Percentiles rank a stretch among this genome's conserved stretches.
These are phyloP conservation scores for Hemithea aestivaria DNA, from an alignment of 2,888 invertebrate genomes.

Conservation along the genomic window DNA sequence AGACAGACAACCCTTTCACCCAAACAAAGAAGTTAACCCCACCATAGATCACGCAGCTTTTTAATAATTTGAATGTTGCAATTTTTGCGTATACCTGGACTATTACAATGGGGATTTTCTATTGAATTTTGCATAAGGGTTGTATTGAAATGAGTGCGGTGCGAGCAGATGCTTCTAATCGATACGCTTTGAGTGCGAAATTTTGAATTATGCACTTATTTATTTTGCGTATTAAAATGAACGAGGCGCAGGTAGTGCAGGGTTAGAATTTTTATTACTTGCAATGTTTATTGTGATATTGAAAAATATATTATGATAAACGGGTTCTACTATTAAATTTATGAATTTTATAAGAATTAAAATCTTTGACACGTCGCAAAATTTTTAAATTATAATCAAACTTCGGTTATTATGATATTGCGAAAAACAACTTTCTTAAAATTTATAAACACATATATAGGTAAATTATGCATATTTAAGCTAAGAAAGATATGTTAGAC, in stretches of 20 bases:
- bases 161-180: slow-evolving; percentile 39
- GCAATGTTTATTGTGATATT: too few species aligned
- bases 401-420: too few species aligned
- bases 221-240: not conserved
- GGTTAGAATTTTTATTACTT: too few species aligned
- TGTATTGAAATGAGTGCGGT: slow-evolving; percentile 34
- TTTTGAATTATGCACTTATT: slow-evolving; percentile 4
- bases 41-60: slow-evolving; percentile 56
- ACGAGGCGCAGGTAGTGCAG: not conserved
- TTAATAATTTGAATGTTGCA: slow-evolving; percentile 77
- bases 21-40: slow-evolving; percentile 59
- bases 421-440: too few species aligned
- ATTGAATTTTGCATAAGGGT: slow-evolving; percentile 76
- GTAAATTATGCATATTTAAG: too few species aligned
- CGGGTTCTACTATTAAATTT: too few species aligned
- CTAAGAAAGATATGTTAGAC: too few species aligned
- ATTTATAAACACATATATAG: too few species aligned
- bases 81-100: slow-evolving; percentile 73
- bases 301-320: too few species aligned
- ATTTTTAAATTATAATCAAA: too few species aligned
- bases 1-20: slow-evolving; percentile 24
- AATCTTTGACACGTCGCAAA: too few species aligned
- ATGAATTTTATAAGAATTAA: too few species aligned
- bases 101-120: slow-evolving; percentile 60
- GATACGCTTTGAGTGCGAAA: slow-evolving; percentile 22